phyloP scores from a whole-genome alignment of 2,888 invertebrate species.

The Alloplasta piceator region DNA sequence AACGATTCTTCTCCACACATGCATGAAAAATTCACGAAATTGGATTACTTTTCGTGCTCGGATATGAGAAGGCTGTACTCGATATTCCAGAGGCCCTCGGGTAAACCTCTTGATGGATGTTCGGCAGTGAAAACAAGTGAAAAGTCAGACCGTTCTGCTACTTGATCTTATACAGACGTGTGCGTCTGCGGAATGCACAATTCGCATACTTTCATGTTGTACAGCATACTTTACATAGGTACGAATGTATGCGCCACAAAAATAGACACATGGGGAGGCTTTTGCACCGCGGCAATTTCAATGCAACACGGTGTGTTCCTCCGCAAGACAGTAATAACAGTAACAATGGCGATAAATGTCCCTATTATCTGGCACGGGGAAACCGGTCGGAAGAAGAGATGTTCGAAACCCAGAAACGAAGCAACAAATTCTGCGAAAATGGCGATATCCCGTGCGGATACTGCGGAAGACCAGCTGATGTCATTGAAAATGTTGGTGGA shows the following conservation, averaged over 20 bases:
- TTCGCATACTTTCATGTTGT: neutral
- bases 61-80: neutral
- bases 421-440: constrained; percentile 60
- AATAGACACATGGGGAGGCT: constrained; percentile 4
- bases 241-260: neutral
- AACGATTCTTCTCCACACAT: constrained; percentile 16
- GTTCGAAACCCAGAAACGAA: constrained; percentile 48
- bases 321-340: constrained; percentile 62
- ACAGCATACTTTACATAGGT: neutral
- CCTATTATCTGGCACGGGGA: constrained; percentile 67
- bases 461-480: neutral
- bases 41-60: constrained; percentile 56
- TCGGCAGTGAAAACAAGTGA: constrained; percentile 16
- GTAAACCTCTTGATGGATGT: constrained; percentile 37
- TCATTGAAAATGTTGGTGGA: constrained; percentile 9
- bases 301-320: constrained; percentile 26
- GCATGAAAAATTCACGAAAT: constrained; percentile 51
- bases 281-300: constrained; percentile 35
- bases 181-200: no score
- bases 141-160: constrained; percentile 17
- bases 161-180: constrained; percentile 10
- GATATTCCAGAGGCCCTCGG: constrained; percentile 21
- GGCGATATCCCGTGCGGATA: constrained; percentile 39
- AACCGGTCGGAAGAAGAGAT: constrained; percentile 39
- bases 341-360: constrained; percentile 67